phyloP scores from a whole-genome alignment of 2,888 invertebrate genomes.

The Allygus modestus region DNA sequence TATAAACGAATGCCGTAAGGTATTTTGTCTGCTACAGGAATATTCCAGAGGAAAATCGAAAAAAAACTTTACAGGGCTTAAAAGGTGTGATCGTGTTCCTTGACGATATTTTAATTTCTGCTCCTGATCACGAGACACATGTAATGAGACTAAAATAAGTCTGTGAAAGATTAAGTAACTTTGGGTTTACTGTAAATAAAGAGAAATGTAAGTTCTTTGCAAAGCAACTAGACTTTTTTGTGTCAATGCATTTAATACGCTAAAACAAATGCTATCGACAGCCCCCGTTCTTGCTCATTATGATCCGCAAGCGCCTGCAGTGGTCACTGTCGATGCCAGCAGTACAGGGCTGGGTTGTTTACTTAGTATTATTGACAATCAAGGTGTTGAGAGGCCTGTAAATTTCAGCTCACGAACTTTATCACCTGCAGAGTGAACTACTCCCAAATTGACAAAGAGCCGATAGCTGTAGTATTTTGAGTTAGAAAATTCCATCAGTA shows the following conservation, averaged over 20 bases:
- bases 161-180: neutral
- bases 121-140: neutral
- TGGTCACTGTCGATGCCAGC: neutral
- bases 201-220: neutral
- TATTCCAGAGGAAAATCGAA: slow-evolving; percentile 70
- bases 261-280: neutral
- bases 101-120: slow-evolving; percentile 29
- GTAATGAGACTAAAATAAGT: neutral
- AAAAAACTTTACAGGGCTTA: neutral
- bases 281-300: neutral
- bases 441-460: no score
- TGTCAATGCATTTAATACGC: neutral
- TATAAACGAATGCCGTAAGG: slow-evolving; percentile 70
- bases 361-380: neutral
- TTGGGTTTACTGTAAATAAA: neutral
- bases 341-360: neutral
- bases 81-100: slow-evolving; percentile 27
- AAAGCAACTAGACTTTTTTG: neutral
- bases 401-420: neutral
- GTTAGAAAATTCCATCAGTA: no score
- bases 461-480: no score
- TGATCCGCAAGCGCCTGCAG: neutral
- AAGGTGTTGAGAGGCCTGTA: neutral
- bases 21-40: slow-evolving; percentile 68
- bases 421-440: no score